Base-by-base conservation (phyloP, 2,113 vertebrate genomes). In the Percina caprodes region DNA sequence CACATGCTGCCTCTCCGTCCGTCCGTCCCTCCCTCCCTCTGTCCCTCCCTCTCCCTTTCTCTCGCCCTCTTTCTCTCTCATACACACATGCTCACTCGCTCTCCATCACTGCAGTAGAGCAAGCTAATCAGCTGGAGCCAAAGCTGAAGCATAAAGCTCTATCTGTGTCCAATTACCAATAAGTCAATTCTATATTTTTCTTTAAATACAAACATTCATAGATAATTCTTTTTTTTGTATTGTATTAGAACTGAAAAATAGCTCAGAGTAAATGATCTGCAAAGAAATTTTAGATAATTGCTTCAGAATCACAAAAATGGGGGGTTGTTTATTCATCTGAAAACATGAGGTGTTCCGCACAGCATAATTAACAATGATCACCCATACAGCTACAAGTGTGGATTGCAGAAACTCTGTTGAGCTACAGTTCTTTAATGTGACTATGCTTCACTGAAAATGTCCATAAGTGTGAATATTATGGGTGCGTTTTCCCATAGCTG, bases 101-200 rank as follows among this genome's bases (percentile, higher is more conserved):
- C 92, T 93, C 85, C 72, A 90, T 96, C 96, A 97, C 97, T 99
- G 98, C 97, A 97, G 97, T 96, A 96, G 95, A 96, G 95, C 96
- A 95, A 95, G 96, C 96, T 97, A 96, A 96, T 97, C 97, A 97
- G 96, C 93, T 96, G 94, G 96, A 97, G 95, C 95, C 94, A 94
- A 91, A 89, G 94, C 96, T 95, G 95, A 96, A 95, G 92, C 94
- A 96, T 94, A 89, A 87, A 82, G 59, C 88, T 86, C 66, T 60
- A 61, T 85, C 77, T 46, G 55, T 84, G 95, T 94, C 94, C 93
- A 93, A 87, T 92, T 85, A 86, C 68, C 86, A 93, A 82, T 80
- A 88, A 70, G 75, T 49, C 35, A 66, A 30, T 16, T n/a, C 39
- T 66, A 49, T 26, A 56, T 74, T 79, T 52, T 51, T 16, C 10